Evolutionary conservation across 2,888 invertebrate species (phyloP).

Genomic region (Lasioglossum marginatum): DNA sequence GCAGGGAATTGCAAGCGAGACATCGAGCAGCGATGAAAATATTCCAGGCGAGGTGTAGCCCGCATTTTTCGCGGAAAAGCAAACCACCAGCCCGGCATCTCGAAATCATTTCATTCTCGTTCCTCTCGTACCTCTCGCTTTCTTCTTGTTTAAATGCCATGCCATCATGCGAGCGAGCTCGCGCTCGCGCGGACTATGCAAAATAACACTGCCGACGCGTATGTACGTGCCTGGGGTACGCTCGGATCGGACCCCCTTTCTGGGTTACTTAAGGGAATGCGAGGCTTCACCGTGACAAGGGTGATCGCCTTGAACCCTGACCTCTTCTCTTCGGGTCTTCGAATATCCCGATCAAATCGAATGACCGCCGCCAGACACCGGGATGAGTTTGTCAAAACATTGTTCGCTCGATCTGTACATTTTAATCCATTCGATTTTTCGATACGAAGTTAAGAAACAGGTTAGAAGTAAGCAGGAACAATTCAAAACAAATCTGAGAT

Average conservation of each 20-base stretch:
- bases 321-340: slow-evolving; percentile 25
- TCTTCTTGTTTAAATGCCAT: slow-evolving; percentile 68
- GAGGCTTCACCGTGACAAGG: slow-evolving; percentile 54
- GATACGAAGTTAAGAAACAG: too few species aligned
- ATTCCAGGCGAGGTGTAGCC: slow-evolving; percentile 32
- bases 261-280: slow-evolving; percentile 58
- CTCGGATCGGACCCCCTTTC: slow-evolving; percentile 38
- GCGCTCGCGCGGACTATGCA: slow-evolving; percentile 51
- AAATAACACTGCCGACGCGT: slow-evolving; percentile 65
- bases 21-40: slow-evolving; percentile 37
- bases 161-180: slow-evolving; percentile 6
- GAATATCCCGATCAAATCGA: slow-evolving; percentile 39
- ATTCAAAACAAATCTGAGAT: not conserved
- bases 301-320: slow-evolving; percentile 63
- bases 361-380: not conserved
- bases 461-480: too few species aligned
- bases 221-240: slow-evolving; percentile 57
- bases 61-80: slow-evolving; percentile 33
- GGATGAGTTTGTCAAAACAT: slow-evolving; percentile 7
- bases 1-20: slow-evolving; percentile 4
- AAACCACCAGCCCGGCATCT: slow-evolving; percentile 54
- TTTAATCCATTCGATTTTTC: not conserved
- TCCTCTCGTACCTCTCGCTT: slow-evolving; percentile 58
- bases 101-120: slow-evolving; percentile 71
- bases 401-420: not conserved